A percentile compares a stretch with the other conserved stretches of the same genome.
Conservation (phyloP, 2,888 invertebrate species). For the Andricus curvator region DNA sequence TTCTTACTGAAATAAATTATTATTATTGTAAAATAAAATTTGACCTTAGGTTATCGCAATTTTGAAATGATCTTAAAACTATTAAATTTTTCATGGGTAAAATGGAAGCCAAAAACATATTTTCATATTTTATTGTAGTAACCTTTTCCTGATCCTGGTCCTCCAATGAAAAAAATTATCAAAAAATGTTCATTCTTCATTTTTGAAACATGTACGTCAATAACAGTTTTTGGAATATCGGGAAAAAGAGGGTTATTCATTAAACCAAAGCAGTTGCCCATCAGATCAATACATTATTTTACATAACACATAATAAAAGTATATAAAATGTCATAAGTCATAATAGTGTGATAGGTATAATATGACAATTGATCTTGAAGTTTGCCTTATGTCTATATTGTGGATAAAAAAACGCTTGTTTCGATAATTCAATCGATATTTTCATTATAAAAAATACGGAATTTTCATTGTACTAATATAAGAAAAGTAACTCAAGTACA, state of each 20-base stretch:
- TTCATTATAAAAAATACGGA: not conserved
- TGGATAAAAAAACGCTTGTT: not conserved
- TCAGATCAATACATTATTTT: too few species aligned
- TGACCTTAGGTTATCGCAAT: too few species aligned
- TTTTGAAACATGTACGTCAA: not conserved
- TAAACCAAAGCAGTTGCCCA: too few species aligned
- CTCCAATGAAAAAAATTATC: constrained; percentile 62
- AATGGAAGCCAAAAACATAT: not conserved
- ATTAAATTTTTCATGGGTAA: not conserved
- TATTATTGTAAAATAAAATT: too few species aligned
- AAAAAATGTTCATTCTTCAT: constrained; percentile 52
- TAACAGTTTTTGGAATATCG: too few species aligned
- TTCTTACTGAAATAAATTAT: too few species aligned
- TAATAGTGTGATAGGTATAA: not conserved
- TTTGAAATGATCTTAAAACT: too few species aligned
- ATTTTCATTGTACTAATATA: too few species aligned
- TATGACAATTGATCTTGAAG: not conserved
- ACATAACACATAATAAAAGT: too few species aligned
- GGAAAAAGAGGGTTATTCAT: too few species aligned
- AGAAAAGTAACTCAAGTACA: too few species aligned
- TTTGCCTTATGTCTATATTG: not conserved
- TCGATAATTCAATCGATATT: not conserved
- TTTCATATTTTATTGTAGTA: constrained; percentile 28
- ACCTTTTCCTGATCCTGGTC: constrained; percentile 65
- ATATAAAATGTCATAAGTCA: too few species aligned